Evolutionary conservation across 2,797 vertebrate genomes (phyloP), one percentile per base, ranked within the genome.

Genomic region (Halcyon chelicuti): DNA sequence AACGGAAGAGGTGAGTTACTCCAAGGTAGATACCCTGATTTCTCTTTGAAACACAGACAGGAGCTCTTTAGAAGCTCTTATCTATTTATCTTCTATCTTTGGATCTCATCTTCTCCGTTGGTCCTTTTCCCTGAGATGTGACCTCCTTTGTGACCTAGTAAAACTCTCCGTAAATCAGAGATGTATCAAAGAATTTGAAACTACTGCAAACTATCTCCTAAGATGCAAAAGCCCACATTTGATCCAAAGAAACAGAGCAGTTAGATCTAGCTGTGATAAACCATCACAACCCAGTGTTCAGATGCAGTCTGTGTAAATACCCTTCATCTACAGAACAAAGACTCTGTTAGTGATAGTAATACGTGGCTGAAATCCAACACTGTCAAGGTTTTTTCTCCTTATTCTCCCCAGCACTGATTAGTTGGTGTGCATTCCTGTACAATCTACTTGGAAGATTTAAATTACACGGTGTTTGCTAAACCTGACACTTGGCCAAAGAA

Each of bases 391-490:
- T 91, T 94, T 44, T 75, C 61, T 94, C 76, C 57, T 75, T 63
- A 47, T 89, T 93, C 58, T 49, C 67, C 46, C 16, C 44, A 51
- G 68, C 25, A 80, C 80, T 65, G 95, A 94, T 97, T 90, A 97
- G 86, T 65, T 55, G 61, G 73, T 57, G 66, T 78, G 62, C 95
- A 97, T 97, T 98, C 97, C 96, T 94, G 88, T 62, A 74, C 93
- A 97, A 85, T 96, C 95, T 96, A 60, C 31, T 80, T 86, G 80
- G 90, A 95, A 97, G 95, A 96, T 80, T 97, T 96, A 95, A 97
- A 97, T 98, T 96, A 93, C 96, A 91, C 70, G 85, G 83, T 97
- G 96, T 97, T 97, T 97, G 95, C 86, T 96, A 89, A 97, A 88
- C 62, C 94, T 94, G 95, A 97, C 52, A 60, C 94, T 97, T 96